Evolutionary conservation across 2,888 invertebrate genomes (phyloP).

Genomic region (Yponomeuta cagnagella): DNA sequence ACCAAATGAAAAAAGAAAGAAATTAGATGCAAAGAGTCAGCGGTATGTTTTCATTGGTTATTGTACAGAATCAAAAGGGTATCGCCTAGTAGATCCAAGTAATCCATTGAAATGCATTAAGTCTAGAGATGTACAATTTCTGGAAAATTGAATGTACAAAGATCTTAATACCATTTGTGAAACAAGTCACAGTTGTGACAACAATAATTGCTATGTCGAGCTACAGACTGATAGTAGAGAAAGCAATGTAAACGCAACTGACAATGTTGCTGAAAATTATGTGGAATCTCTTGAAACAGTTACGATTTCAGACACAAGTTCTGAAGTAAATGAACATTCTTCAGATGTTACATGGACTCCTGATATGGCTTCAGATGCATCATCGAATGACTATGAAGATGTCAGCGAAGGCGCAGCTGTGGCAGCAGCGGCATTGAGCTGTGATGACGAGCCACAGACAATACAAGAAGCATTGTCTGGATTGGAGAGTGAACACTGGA

Average conservation of each 20-base stretch:
- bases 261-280: too few relatives aligned
- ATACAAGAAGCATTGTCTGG: conserved; percentile 14
- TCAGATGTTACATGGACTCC: conserved; percentile 16
- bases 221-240: too few relatives aligned
- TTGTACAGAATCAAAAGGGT: conserved; percentile 19
- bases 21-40: conserved; percentile 18
- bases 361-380: conserved; percentile 12
- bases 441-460: conserved; percentile 12
- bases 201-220: too few relatives aligned
- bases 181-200: not conserved
- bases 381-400: conserved; percentile 10
- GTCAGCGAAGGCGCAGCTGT: not conserved
- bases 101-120: conserved; percentile 15
- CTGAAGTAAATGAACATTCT: not conserved
- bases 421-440: not conserved
- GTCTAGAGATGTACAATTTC: conserved; percentile 9
- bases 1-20: conserved; percentile 13
- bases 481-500: conserved; percentile 14
- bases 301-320: not conserved
- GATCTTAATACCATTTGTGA: not conserved
- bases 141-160: conserved; percentile 4
- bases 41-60: conserved; percentile 19
- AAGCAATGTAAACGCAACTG: too few relatives aligned
- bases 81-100: conserved; percentile 18
- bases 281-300: too few relatives aligned